A percentile compares a stretch with the other conserved stretches of the same genome.
These are phyloP conservation scores for Aplochiton taeniatus DNA, from an alignment of 2,797 vertebrate genomes.

Conservation along the genomic window DNA sequence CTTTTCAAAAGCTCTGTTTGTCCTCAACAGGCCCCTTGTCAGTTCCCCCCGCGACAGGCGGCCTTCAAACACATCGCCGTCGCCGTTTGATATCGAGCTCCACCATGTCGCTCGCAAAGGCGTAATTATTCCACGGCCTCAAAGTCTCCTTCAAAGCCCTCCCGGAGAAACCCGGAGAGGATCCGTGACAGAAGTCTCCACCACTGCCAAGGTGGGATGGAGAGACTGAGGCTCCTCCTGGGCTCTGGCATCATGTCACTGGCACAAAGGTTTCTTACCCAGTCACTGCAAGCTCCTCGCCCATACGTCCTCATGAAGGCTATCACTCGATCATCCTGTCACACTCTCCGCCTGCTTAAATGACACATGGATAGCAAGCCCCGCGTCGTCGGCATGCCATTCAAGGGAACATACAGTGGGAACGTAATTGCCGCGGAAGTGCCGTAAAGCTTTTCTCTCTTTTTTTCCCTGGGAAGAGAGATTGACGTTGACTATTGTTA, in stretches of 20 bases:
- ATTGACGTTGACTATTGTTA: slow-evolving; percentile 17
- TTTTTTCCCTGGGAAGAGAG: background rate
- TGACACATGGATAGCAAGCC: too few species aligned
- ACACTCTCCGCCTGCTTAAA: too few species aligned
- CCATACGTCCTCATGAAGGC: slow-evolving; percentile 42
- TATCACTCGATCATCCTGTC: too few species aligned
- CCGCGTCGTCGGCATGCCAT: too few species aligned
- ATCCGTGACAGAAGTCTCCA: slow-evolving; percentile 42
- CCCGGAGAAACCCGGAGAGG: slow-evolving; percentile 26
- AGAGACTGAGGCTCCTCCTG: slow-evolving; percentile 40
- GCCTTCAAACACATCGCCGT: slow-evolving; percentile 39
- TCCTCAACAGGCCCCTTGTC: slow-evolving; percentile 24
- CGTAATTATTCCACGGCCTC: slow-evolving; percentile 24
- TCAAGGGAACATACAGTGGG: too few species aligned
- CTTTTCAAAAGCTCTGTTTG: slow-evolving; percentile 40
- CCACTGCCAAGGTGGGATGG: slow-evolving; percentile 45
- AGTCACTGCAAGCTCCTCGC: slow-evolving; percentile 11
- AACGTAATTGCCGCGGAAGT: too few species aligned
- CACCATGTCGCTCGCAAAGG: slow-evolving; percentile 32
- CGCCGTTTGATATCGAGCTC: slow-evolving; percentile 34
- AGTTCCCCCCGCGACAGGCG: slow-evolving; percentile 10
- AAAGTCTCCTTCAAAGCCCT: slow-evolving; percentile 46
- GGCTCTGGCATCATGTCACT: slow-evolving; percentile 30
- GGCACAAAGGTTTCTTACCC: slow-evolving; percentile 29
- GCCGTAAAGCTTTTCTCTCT: too few species aligned